Conservation (phyloP, 2,113 vertebrate species). For the Micronycteris hirsuta region DNA sequence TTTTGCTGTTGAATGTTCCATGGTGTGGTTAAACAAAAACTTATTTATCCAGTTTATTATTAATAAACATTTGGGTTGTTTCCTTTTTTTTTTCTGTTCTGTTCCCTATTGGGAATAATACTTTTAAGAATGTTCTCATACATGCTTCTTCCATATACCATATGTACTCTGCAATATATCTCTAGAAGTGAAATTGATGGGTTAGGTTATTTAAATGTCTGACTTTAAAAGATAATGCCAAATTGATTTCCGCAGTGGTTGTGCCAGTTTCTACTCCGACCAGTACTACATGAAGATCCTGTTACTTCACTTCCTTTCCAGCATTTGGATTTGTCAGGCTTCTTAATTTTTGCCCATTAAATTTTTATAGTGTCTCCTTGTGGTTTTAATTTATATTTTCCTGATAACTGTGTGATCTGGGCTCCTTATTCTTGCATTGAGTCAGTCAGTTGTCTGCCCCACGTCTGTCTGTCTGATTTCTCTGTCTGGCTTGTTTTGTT, state of each 20-base stretch:
- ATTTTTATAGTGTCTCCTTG: neutral
- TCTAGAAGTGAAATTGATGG: neutral
- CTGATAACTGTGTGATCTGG: neutral
- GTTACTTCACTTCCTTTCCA: neutral
- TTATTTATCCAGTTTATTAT: neutral
- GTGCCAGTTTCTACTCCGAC: neutral
- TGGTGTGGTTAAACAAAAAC: neutral
- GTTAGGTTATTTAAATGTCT: neutral
- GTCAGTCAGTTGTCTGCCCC: neutral
- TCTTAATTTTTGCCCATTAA: neutral
- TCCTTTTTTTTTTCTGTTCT: neutral
- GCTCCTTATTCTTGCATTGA: neutral
- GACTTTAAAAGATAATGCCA: neutral
- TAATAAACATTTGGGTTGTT: neutral
- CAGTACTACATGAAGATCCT: neutral
- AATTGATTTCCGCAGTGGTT: neutral
- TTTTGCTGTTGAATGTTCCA: neutral
- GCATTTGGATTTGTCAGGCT: neutral
- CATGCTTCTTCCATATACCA: neutral
- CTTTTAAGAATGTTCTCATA: neutral
- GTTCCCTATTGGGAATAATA: neutral
- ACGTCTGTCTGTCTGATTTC: neutral
- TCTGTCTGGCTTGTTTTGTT: neutral
- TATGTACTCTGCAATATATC: neutral
- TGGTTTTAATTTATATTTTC: neutral